A percentile compares a stretch with the other conserved stretches of the same genome.
phyloP scores from a whole-genome alignment of 2,888 invertebrate species.

The Mechanitis messenoides region DNA sequence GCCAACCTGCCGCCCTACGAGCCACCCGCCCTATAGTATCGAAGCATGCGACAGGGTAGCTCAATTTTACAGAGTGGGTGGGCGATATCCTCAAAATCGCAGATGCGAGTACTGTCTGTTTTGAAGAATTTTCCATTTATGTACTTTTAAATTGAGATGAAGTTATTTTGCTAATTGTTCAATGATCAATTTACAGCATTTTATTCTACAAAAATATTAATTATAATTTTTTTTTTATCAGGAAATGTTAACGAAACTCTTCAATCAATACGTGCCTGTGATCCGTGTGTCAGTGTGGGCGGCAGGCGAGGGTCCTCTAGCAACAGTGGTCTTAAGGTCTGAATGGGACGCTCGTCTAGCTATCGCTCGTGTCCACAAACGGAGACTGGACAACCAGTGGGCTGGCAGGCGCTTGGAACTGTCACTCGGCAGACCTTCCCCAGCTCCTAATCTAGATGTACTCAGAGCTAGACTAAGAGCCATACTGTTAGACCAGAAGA shows the following conservation, averaged over 20 bases:
- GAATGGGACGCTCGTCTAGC: constrained; percentile 83
- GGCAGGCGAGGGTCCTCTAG: constrained; percentile 75
- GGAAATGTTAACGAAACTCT: constrained; percentile 63
- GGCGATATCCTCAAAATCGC: too few species aligned
- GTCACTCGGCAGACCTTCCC: constrained; percentile 78
- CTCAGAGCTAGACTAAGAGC: constrained; percentile 83
- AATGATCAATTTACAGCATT: background rate
- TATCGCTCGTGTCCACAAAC: constrained; percentile 89
- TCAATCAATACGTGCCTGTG: constrained; percentile 59
- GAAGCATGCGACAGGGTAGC: too few species aligned
- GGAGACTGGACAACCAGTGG: constrained; percentile 80
- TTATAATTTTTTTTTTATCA: constrained; percentile 29
- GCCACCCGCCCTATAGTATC: constrained; percentile 46
- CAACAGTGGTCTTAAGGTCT: constrained; percentile 82
- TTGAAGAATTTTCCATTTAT: too few species aligned
- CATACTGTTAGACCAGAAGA: constrained; percentile 85
- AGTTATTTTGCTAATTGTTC: background rate
- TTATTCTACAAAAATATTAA: background rate
- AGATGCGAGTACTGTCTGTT: too few species aligned
- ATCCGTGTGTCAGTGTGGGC: constrained; percentile 61
- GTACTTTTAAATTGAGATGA: too few species aligned
- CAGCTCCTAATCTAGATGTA: constrained; percentile 79
- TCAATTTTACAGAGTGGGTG: too few species aligned
- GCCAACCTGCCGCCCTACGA: constrained; percentile 63
- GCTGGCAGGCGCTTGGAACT: constrained; percentile 87